Evolutionary conservation across 2,113 vertebrate species (phyloP).

Genomic region (Cryptotis parvus): DNA sequence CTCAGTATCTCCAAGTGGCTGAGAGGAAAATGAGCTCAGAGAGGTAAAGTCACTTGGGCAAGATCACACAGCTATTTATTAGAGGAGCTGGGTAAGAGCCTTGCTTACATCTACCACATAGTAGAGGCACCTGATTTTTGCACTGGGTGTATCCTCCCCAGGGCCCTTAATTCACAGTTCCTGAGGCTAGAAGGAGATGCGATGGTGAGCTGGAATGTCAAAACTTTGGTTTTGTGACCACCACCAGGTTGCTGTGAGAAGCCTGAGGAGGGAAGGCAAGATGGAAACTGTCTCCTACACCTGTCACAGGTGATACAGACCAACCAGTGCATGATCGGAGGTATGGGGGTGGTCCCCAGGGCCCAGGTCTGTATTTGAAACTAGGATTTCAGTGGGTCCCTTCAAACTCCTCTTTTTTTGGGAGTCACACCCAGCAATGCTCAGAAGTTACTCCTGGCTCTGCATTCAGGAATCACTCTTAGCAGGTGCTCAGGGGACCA

Average conservation of each 20-base stretch:
- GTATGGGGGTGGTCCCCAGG: not conserved
- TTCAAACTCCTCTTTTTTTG: no score
- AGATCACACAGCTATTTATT: not conserved
- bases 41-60: not conserved
- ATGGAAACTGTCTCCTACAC: not conserved
- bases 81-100: not conserved
- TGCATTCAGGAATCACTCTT: no score
- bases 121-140: not conserved
- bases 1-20: not conserved
- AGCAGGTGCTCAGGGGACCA: no score
- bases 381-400: not conserved
- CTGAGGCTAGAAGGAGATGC: not conserved
- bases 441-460: no score
- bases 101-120: not conserved
- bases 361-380: not conserved
- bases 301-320: not conserved
- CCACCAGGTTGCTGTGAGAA: not conserved
- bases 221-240: not conserved
- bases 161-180: not conserved
- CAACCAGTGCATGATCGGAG: not conserved
- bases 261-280: not conserved
- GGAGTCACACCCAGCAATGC: no score
- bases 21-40: slow-evolving; percentile 19
- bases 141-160: not conserved
- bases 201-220: not conserved